Conservation (phyloP, 2,888 invertebrate species). For the Pristionchus arcanus region DNA sequence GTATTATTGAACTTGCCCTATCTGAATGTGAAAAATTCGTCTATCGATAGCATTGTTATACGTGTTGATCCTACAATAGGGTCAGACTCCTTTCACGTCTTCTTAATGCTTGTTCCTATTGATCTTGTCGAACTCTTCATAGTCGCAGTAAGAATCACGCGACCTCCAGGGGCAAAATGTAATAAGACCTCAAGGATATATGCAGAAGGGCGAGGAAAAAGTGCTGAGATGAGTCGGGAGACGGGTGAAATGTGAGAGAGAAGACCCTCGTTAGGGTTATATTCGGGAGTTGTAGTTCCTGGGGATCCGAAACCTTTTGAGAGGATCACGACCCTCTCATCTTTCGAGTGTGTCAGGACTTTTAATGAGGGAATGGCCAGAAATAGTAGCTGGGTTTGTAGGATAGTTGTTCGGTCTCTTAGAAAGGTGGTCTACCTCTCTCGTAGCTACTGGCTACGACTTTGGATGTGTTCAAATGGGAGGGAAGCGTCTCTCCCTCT, state of each 20-base stretch:
- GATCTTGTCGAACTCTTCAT: background rate
- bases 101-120: background rate
- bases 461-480: background rate
- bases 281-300: background rate
- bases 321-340: background rate
- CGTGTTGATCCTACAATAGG: no score
- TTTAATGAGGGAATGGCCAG: background rate
- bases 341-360: background rate
- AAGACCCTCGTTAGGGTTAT: conserved; percentile 12
- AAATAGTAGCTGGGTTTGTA: background rate
- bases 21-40: no score
- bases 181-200: conserved; percentile 19
- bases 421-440: background rate
- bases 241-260: background rate
- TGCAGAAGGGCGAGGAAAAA: background rate
- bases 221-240: conserved; percentile 38
- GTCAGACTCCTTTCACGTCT: background rate
- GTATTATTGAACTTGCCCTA: no score
- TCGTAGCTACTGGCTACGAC: background rate
- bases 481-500: background rate
- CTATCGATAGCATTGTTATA: no score
- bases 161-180: conserved; percentile 2
- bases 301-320: background rate
- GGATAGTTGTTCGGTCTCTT: background rate
- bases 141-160: background rate